Base-by-base conservation (phyloP, 2,888 invertebrate genomes). In the Spilarctia lutea region DNA sequence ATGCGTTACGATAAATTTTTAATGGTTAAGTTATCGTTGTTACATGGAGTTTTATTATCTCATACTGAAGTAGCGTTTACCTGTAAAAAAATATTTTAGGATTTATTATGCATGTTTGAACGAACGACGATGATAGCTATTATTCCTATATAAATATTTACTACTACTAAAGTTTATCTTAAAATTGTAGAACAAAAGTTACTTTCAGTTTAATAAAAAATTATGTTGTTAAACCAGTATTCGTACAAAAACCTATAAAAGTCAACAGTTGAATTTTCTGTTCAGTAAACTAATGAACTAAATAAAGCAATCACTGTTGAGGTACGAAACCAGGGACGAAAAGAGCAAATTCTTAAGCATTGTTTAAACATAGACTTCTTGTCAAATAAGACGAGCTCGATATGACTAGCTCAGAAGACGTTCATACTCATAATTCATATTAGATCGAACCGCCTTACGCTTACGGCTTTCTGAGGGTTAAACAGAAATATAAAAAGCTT, bases 401-500 rank as follows among this genome's bases (percentile, higher is more conserved):
- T 66, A 3, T 30, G 68, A 45, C 27, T 20, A 3, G 27, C n/a
- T 16, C 3, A 48, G 8, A 27, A 68, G 30, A 48, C 30, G 30
- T 10, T 20, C 6, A 18, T 42, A 27, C 18, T 27, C 39, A 45
- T 68, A 45, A 45, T 30, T 68, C 67, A 45, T 45, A 45, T 68
- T 45, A 68, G 27, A 68, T 20, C 13, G 68, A 30, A 20, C 30
- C 45, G 39, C 65, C 11, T 68, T 6, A 48, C 45, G 30, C 45
- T 45, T 30, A 45, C 20, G 8, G n/a, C 68, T 10, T 60, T 27
- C 27, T 24, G 10, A 68, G 45, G 30, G 48, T 68, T 68, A 42
- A 68, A 48, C 68, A 63, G 27, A 48, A 45, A 73, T 60, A 71
- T 63, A 73, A 65, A 66, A 76, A 71, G 74, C 74, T 81, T 78